These are phyloP conservation scores for Cepphus grylle DNA, from an alignment of 2,113 vertebrate species.

Conservation along the genomic window DNA sequence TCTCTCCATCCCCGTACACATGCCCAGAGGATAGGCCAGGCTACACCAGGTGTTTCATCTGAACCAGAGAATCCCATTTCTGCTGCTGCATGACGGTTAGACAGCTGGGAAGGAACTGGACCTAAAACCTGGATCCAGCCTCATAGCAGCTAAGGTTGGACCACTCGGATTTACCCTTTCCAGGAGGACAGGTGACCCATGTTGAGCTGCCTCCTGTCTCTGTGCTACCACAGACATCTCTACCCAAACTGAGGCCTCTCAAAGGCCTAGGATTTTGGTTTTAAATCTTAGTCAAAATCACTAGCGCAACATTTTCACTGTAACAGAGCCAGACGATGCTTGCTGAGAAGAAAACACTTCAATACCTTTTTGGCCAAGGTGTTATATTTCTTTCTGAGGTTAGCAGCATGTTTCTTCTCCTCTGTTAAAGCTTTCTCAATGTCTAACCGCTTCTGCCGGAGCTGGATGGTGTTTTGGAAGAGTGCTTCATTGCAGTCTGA, in stretches of 20 bases:
- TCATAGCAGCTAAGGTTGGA: neutral
- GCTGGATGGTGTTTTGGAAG: slow-evolving; percentile 79
- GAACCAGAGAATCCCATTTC: neutral
- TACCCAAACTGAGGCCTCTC: neutral
- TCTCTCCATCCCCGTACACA: neutral
- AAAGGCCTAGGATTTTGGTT: neutral
- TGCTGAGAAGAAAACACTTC: neutral
- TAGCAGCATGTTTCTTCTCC: slow-evolving; percentile 78
- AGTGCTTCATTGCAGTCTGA: slow-evolving; percentile 81
- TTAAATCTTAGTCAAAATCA: neutral
- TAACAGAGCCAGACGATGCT: neutral
- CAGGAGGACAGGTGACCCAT: neutral
- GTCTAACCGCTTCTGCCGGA: slow-evolving; percentile 80
- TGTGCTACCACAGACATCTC: neutral
- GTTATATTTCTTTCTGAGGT: slow-evolving; percentile 80
- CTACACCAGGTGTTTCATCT: neutral
- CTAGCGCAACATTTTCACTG: neutral
- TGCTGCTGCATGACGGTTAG: neutral
- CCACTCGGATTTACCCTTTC: neutral
- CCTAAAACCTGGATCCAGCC: neutral
- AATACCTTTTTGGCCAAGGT: slow-evolving; percentile 81
- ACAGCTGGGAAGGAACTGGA: neutral
- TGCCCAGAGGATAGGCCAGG: neutral
- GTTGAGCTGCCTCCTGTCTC: neutral
- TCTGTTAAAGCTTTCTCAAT: slow-evolving; percentile 82